phyloP scores from a whole-genome alignment of 92 coral and sea anemone genomes.

The Heliopora coerulea region DNA sequence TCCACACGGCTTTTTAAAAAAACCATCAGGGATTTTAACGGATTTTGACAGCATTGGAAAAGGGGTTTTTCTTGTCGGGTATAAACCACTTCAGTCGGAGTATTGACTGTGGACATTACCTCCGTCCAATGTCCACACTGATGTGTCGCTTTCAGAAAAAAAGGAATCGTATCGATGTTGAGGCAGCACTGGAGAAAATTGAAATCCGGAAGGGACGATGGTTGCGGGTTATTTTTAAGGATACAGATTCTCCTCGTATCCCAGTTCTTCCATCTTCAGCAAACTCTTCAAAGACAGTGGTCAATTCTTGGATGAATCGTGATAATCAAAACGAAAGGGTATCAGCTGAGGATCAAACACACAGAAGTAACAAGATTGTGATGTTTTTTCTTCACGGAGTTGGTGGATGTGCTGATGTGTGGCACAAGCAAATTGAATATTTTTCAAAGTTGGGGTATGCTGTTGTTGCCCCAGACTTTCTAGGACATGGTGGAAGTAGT shows the following conservation, averaged over 20 bases:
- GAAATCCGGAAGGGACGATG: slow-evolving; percentile 77
- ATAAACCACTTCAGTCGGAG: too few relatives aligned
- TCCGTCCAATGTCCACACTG: neutral
- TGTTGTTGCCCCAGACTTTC: slow-evolving; percentile 86
- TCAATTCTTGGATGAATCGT: slow-evolving; percentile 17
- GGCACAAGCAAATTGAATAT: slow-evolving; percentile 85
- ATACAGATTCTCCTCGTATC: slow-evolving; percentile 43
- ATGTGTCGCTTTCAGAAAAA: slow-evolving; percentile 47
- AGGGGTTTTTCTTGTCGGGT: neutral
- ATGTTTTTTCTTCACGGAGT: slow-evolving; percentile 94
- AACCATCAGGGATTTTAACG: neutral
- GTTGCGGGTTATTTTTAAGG: slow-evolving; percentile 65
- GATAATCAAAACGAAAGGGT: neutral
- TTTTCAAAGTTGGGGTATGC: slow-evolving; percentile 81
- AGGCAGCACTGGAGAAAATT: slow-evolving; percentile 56
- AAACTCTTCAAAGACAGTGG: neutral
- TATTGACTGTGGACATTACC: neutral
- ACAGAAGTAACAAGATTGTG: slow-evolving; percentile 60
- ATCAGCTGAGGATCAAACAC: slow-evolving; percentile 22
- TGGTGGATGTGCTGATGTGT: slow-evolving; percentile 91
- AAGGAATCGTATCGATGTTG: slow-evolving; percentile 61
- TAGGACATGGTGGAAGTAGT: slow-evolving; percentile 93
- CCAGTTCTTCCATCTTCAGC: neutral
- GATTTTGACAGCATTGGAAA: neutral
- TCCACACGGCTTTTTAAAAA: neutral